Base-by-base conservation (phyloP, 1,140 invertebrate genomes). In the Drosophila busckii region DNA sequence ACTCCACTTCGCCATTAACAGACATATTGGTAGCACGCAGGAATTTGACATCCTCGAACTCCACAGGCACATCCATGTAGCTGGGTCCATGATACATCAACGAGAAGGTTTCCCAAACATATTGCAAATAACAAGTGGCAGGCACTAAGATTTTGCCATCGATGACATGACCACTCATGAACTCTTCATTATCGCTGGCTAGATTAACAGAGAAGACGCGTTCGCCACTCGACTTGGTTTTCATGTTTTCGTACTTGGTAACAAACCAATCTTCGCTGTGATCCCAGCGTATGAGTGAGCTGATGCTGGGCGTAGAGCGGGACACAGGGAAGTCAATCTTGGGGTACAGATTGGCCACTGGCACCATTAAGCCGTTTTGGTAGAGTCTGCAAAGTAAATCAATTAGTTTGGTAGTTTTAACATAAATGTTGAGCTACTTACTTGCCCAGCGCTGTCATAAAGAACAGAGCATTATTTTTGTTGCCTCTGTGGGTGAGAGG, bases 31-130 rank as follows among this genome's bases (percentile, higher is more conserved):
- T 97, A 4, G 96, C 96, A 70, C 95, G 90, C 35, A 90, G 90
- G 69, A 98, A 96, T 13, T 90, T 90, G 2, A 98, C 91, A 88
- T 98, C 92, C 84, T 97, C 94, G 84, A 98, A 96, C 0, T 94
- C 90, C 0, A 98, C 92, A 0, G 94, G 91, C 4, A 95, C 88
- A 70, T 96, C 92, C 25, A 93, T 92, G 68, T 90, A 93, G 1
- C 89, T 83, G 38, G 92, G 89, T 37, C 93, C 93, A 70, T 91
- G 90, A 6, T 84, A 84, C 89, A 96, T 91, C 86, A 94, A 91
- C 9, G 93, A 94, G 12, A 98, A 82, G 1, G 95, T 94, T 86
- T 96, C 94, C 97, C 97, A 98, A 0, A 94, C 94, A 8, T 98
- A 88, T 3, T 92, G 87, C 45, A 95, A 70, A 78, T 94, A 99